A percentile compares a stretch with the other conserved stretches of the same genome.
Evolutionary conservation across 2,888 invertebrate species (phyloP).

Genomic region (Amaurobius ferox): DNA sequence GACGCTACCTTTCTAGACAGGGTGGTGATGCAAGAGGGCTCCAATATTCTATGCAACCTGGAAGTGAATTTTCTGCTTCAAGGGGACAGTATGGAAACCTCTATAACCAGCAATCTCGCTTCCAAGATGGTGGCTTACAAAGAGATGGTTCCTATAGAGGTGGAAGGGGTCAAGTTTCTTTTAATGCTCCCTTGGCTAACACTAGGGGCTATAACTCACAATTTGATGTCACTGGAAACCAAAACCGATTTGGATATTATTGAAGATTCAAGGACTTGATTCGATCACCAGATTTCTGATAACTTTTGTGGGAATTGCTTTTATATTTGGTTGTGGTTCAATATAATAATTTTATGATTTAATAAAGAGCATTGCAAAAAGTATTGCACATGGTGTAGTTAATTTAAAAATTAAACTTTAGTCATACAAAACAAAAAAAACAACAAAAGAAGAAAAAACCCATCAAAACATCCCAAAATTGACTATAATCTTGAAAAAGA

Average conservation of each 20-base stretch:
- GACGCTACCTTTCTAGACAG: conserved; percentile 31
- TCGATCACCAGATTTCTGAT: too few species aligned
- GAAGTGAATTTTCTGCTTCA: background rate
- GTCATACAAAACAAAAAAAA: too few species aligned
- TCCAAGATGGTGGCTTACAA: conserved; percentile 5
- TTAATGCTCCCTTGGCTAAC: conserved; percentile 45
- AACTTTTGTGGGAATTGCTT: too few species aligned
- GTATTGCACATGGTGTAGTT: too few species aligned
- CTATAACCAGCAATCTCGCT: conserved; percentile 27
- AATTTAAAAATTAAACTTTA: too few species aligned
- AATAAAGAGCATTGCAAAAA: conserved; percentile 2
- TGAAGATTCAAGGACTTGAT: too few species aligned
- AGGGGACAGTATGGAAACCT: background rate
- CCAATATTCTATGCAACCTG: conserved; percentile 32
- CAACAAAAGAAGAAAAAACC: too few species aligned
- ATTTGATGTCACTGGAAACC: conserved; percentile 15
- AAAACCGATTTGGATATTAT: too few species aligned
- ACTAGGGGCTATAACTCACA: conserved; percentile 48
- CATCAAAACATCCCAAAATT: too few species aligned
- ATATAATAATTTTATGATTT: background rate
- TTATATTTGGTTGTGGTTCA: background rate
- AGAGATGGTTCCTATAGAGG: conserved; percentile 10
- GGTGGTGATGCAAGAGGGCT: conserved; percentile 18
- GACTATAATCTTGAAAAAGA: too few species aligned
- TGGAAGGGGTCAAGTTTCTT: conserved; percentile 24